Evolutionary conservation across 2,888 invertebrate species (phyloP).

Genomic region (Alloplasta piceator): DNA sequence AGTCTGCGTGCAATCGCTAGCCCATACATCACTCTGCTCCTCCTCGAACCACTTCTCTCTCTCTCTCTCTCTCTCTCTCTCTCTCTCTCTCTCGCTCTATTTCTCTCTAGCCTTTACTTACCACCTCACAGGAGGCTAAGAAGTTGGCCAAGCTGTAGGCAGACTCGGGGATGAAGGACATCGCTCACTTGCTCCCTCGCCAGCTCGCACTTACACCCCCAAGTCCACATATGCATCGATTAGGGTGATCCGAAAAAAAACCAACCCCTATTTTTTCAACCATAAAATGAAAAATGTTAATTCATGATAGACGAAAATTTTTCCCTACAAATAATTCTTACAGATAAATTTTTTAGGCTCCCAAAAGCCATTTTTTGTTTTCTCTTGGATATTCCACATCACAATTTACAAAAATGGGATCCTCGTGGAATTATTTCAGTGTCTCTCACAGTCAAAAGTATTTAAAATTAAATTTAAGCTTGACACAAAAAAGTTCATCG

Average conservation of each 20-base stretch:
- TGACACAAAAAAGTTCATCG: too few species aligned
- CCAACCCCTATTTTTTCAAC: background rate
- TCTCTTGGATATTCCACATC: too few species aligned
- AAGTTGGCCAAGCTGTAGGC: constrained; percentile 67
- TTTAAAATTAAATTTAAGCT: too few species aligned
- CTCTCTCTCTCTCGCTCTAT: constrained; percentile 57
- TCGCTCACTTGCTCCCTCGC: constrained; percentile 58
- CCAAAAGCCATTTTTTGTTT: too few species aligned
- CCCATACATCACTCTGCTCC: constrained; percentile 72
- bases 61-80: constrained; percentile 56
- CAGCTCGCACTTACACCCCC: constrained; percentile 26
- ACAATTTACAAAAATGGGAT: too few species aligned
- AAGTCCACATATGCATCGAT: constrained; percentile 31
- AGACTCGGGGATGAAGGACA: constrained; percentile 66
- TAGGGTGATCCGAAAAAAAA: background rate
- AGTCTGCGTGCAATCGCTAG: constrained; percentile 76
- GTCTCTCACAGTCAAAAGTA: too few species aligned
- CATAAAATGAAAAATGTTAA: background rate
- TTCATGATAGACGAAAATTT: background rate
- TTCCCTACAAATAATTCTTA: too few species aligned
- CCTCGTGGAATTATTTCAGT: too few species aligned
- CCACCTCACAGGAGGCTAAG: constrained; percentile 60
- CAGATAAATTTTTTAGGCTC: too few species aligned
- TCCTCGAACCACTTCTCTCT: constrained; percentile 45
- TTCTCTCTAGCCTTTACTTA: background rate